Conservation (phyloP, 2,888 invertebrate species). For the Boloria selene region DNA sequence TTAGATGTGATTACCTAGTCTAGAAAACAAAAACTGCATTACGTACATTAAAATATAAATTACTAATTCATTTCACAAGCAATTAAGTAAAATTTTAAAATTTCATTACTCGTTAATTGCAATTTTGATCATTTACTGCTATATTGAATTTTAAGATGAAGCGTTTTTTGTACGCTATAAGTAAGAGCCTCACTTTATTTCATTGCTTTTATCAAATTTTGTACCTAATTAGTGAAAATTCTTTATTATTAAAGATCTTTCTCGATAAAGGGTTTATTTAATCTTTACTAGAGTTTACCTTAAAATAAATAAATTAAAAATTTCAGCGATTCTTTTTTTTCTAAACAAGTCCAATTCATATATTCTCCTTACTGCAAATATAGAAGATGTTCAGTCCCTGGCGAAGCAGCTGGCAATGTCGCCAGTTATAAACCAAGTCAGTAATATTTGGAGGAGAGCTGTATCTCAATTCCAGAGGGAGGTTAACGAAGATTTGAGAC, state of each 20-base stretch:
- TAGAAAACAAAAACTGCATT: too few relatives aligned
- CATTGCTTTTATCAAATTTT: background rate
- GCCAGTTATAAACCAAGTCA: slow-evolving; percentile 51
- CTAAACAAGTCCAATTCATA: slow-evolving; percentile 51
- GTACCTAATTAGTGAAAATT: too few relatives aligned
- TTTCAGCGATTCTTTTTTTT: slow-evolving; percentile 37
- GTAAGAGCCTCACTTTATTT: slow-evolving; percentile 20
- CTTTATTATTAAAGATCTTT: too few relatives aligned
- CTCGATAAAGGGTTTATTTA: background rate
- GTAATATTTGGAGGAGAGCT: slow-evolving; percentile 55
- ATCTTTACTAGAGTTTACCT: background rate
- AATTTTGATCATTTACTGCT: too few relatives aligned
- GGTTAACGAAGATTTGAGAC: slow-evolving; percentile 30
- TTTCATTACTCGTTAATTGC: too few relatives aligned
- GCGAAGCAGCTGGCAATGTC: slow-evolving; percentile 55
- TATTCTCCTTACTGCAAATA: slow-evolving; percentile 63
- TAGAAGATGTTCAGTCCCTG: slow-evolving; percentile 61
- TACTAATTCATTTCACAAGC: too few relatives aligned
- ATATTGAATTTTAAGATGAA: slow-evolving; percentile 18
- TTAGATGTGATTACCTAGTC: too few relatives aligned
- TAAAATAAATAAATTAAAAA: background rate
- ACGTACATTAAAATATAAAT: too few relatives aligned
- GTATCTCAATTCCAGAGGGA: slow-evolving; percentile 50
- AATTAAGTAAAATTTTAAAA: too few relatives aligned
- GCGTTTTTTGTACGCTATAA: slow-evolving; percentile 25